Conservation (phyloP, 2,888 invertebrate genomes). For the Nasonia oneida region DNA sequence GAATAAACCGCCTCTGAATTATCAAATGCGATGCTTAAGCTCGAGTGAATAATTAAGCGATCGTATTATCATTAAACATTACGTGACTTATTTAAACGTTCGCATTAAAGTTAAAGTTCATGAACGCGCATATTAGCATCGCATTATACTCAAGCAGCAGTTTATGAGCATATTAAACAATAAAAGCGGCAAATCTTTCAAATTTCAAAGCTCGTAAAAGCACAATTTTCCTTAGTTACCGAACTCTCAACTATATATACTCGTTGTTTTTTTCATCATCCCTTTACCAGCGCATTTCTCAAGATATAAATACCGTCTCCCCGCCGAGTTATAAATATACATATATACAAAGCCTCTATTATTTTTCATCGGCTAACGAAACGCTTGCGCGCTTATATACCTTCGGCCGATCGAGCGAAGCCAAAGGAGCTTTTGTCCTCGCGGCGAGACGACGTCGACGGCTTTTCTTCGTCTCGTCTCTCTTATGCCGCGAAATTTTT, state of each 20-base stretch:
- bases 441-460: not conserved
- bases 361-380: slow-evolving; percentile 48
- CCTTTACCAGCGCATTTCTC: not conserved
- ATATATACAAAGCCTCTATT: slow-evolving; percentile 41
- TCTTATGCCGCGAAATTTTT: not conserved
- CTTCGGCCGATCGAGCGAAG: slow-evolving; percentile 30
- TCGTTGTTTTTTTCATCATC: slow-evolving; percentile 13
- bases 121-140: not conserved
- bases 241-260: slow-evolving; percentile 10
- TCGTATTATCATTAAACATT: no score
- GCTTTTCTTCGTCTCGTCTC: slow-evolving; percentile 8
- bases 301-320: slow-evolving; percentile 43
- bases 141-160: not conserved
- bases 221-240: not conserved
- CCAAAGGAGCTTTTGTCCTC: slow-evolving; percentile 40
- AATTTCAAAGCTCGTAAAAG: not conserved
- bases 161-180: not conserved
- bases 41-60: not conserved
- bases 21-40: not conserved
- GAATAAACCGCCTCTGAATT: not conserved
- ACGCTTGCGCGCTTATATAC: slow-evolving; percentile 7
- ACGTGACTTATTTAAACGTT: not conserved
- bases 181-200: no score
- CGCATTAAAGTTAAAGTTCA: not conserved
- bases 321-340: not conserved